Evolutionary conservation across 2,888 invertebrate species (phyloP).

Genomic region (Arge pagana): DNA sequence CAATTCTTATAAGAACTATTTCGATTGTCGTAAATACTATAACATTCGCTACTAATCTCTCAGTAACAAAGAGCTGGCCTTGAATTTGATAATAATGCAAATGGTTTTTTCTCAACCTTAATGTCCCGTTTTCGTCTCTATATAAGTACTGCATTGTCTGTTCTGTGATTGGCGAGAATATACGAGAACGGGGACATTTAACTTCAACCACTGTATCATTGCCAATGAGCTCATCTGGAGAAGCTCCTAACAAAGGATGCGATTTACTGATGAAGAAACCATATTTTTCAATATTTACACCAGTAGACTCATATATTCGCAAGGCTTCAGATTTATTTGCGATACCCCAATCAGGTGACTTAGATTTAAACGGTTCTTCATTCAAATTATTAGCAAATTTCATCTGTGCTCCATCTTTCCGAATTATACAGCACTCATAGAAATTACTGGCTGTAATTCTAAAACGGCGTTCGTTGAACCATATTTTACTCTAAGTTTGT

Average conservation of each 20-base stretch:
- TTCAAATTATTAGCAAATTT: neutral
- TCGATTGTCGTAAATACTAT: constrained; percentile 27
- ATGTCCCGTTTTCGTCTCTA: constrained; percentile 8
- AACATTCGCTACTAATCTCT: constrained; percentile 25
- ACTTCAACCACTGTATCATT: constrained; percentile 25
- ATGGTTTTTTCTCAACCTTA: constrained; percentile 23
- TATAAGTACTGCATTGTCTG: constrained; percentile 25
- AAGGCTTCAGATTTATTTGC: constrained; percentile 2
- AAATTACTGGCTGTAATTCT: neutral
- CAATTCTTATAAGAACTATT: too few relatives aligned
- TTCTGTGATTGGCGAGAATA: constrained; percentile 15
- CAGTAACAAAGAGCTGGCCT: constrained; percentile 26
- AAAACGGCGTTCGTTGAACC: neutral
- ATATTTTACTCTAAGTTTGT: neutral
- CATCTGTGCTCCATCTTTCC: neutral
- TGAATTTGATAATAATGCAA: constrained; percentile 28
- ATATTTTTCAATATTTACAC: constrained; percentile 1
- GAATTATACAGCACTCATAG: neutral
- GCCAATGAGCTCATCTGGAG: constrained; percentile 26
- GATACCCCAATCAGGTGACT: too few relatives aligned
- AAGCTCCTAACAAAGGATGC: constrained; percentile 25
- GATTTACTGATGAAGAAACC: neutral
- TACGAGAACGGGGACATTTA: constrained; percentile 24
- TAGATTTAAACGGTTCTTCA: too few relatives aligned
- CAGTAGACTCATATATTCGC: neutral